A percentile compares a stretch with the other conserved stretches of the same genome.
phyloP scores from a whole-genome alignment of 2,888 invertebrate species.

The Saturnia pavonia region DNA sequence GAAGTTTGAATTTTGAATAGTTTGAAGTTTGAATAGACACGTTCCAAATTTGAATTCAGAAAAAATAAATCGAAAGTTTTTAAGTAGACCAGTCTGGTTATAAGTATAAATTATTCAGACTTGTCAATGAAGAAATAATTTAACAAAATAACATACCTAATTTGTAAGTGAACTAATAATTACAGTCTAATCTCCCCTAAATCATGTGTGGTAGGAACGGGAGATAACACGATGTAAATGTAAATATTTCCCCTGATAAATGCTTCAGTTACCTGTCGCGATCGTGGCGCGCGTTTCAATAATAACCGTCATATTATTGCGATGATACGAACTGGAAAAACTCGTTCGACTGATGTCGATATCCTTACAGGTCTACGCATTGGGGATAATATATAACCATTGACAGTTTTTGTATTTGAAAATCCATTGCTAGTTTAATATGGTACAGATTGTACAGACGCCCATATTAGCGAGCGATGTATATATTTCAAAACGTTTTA shows the following conservation, averaged over 20 bases:
- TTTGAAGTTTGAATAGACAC: no score
- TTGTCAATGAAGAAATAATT: no score
- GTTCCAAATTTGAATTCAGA: no score
- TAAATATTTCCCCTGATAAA: constrained; percentile 77
- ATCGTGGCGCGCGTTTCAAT: constrained; percentile 77
- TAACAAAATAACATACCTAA: neutral
- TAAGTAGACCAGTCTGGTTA: no score
- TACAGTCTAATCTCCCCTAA: constrained; percentile 55
- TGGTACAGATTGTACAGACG: constrained; percentile 1
- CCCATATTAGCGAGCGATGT: constrained; percentile 41
- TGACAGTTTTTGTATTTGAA: constrained; percentile 26
- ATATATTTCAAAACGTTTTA: constrained; percentile 29
- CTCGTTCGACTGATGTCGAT: constrained; percentile 80
- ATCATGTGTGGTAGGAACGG: constrained; percentile 40
- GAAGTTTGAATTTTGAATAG: no score
- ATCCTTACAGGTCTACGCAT: constrained; percentile 72
- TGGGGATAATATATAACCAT: constrained; percentile 39
- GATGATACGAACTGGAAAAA: constrained; percentile 82
- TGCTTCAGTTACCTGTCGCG: constrained; percentile 79
- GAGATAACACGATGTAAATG: constrained; percentile 57
- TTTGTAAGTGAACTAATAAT: constrained; percentile 30
- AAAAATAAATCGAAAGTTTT: no score
- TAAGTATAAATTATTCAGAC: no score
- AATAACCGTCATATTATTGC: constrained; percentile 79
- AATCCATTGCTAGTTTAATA: constrained; percentile 42